phyloP scores from a whole-genome alignment of 2,797 vertebrate species.

The Typhlichthys eigenmanni region DNA sequence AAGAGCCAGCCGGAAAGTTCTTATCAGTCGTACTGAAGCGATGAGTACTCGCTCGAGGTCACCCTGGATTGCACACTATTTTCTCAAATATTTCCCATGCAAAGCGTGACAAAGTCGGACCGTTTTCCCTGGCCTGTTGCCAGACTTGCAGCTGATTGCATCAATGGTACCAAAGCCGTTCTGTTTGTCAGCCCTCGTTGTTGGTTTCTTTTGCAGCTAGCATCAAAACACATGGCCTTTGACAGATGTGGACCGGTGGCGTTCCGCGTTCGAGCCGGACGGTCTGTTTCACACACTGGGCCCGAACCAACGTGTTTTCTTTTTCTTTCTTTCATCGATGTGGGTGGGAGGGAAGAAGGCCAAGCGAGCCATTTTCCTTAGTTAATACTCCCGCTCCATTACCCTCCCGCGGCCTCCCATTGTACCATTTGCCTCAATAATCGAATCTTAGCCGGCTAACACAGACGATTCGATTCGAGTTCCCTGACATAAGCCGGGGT shows the following conservation, averaged over 20 bases:
- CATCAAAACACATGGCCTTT: conserved; percentile 26
- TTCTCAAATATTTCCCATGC: conserved; percentile 26
- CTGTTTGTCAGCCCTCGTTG: conserved; percentile 42
- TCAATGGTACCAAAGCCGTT: conserved; percentile 55
- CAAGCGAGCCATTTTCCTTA: no score
- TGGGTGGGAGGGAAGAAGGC: not conserved
- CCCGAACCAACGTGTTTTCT: conserved; percentile 5
- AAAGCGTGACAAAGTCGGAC: conserved; percentile 30
- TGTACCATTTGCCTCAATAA: conserved; percentile 49
- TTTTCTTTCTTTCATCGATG: conserved; percentile 7
- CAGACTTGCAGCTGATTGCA: conserved; percentile 64
- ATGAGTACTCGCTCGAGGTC: conserved; percentile 9
- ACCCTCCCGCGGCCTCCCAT: not conserved
- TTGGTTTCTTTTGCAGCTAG: conserved; percentile 3
- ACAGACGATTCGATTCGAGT: conserved; percentile 23
- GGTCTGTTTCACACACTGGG: not conserved
- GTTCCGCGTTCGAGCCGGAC: conserved; percentile 5
- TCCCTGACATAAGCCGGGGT: conserved; percentile 34
- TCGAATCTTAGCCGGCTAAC: conserved; percentile 61
- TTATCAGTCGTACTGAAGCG: not conserved
- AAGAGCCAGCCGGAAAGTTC: not conserved
- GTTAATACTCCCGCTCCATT: not conserved
- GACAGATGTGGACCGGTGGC: conserved; percentile 21
- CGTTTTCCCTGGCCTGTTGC: conserved; percentile 30
- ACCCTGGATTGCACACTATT: conserved; percentile 14